A percentile compares a stretch with the other conserved stretches of the same genome.
Evolutionary conservation across 2,797 vertebrate species (phyloP).

Genomic region (Muscicapa striata): DNA sequence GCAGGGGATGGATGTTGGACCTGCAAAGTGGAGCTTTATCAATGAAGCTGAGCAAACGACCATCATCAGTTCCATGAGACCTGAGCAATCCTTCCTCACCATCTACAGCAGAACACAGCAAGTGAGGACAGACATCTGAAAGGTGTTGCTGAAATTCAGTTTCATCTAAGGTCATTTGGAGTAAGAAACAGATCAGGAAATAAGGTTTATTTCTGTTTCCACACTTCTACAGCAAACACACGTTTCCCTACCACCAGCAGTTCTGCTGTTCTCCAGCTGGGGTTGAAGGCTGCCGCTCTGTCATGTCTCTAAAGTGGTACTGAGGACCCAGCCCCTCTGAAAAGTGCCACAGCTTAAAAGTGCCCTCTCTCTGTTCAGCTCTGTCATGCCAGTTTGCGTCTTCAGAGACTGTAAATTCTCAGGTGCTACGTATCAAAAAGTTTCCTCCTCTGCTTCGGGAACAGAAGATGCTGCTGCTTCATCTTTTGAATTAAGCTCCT

Average conservation of each 20-base stretch:
- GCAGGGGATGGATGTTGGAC: background rate
- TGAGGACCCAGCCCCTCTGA: background rate
- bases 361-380: background rate
- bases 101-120: background rate
- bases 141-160: background rate
- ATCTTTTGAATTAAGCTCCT: background rate
- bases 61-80: background rate
- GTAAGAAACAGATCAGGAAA: background rate
- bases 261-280: background rate
- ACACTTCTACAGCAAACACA: background rate
- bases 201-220: background rate
- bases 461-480: background rate
- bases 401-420: background rate
- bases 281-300: background rate
- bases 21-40: background rate
- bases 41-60: background rate
- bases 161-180: background rate
- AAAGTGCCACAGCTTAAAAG: background rate
- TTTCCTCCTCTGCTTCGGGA: background rate
- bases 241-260: fast-evolving
- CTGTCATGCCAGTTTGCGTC: background rate
- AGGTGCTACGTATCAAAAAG: background rate
- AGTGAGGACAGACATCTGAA: background rate
- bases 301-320: background rate
- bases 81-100: background rate